Conservation (phyloP, 2,888 invertebrate genomes). For the Lasiommata megera region DNA sequence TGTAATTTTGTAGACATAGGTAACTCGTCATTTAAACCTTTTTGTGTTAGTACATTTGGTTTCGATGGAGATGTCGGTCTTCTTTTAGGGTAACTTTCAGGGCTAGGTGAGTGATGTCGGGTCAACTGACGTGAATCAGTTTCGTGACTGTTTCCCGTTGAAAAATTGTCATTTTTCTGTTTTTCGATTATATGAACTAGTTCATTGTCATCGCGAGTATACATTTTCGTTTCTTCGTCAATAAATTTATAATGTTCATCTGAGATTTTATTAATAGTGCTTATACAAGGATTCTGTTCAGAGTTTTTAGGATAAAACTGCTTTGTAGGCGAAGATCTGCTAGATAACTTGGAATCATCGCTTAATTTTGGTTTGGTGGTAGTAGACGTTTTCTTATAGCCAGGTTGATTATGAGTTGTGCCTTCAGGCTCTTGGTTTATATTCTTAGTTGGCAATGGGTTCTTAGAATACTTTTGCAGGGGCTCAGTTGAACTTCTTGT, state of each 20-base stretch:
- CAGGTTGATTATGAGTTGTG: conserved; percentile 47
- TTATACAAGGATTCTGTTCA: conserved; percentile 36
- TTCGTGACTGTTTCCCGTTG: neutral
- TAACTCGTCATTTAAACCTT: conserved; percentile 4
- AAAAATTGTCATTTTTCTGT: conserved; percentile 15
- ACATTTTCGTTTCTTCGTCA: conserved; percentile 69
- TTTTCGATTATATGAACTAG: conserved; percentile 25
- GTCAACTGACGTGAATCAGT: neutral
- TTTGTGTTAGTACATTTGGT: conserved; percentile 10
- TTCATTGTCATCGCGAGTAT: conserved; percentile 44
- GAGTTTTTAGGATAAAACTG: conserved; percentile 37
- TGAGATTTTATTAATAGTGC: conserved; percentile 38
- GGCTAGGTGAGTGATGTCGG: conserved; percentile 16
- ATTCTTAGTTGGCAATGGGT: conserved; percentile 22
- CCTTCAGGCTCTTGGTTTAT: conserved; percentile 12
- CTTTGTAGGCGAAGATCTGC: conserved; percentile 40
- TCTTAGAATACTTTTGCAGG: conserved; percentile 16
- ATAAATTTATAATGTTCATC: conserved; percentile 65
- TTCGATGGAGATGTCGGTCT: neutral
- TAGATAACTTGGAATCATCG: conserved; percentile 8
- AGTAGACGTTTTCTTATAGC: conserved; percentile 56
- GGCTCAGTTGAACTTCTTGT: conserved; percentile 23
- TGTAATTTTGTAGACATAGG: conserved; percentile 1
- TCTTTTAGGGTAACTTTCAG: conserved; percentile 8
- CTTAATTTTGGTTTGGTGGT: conserved; percentile 37